Evolutionary conservation across 2,888 invertebrate genomes (phyloP).

Genomic region (Tenthredo distinguenda): DNA sequence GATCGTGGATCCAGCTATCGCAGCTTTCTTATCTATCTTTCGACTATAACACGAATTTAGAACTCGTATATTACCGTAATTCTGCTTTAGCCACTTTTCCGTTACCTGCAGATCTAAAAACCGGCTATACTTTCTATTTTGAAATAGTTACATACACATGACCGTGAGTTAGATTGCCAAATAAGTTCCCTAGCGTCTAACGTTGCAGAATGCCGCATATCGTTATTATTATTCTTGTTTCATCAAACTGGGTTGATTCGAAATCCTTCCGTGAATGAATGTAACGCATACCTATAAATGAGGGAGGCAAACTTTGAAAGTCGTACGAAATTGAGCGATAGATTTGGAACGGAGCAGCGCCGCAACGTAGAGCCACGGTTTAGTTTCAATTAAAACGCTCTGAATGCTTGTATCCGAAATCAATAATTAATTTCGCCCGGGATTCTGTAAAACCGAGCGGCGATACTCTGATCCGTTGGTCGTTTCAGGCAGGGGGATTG

Average conservation of each 20-base stretch:
- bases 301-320: background rate
- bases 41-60: background rate
- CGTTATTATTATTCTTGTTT: background rate
- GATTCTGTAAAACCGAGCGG: constrained; percentile 53
- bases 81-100: background rate
- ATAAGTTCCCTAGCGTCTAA: background rate
- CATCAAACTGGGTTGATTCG: background rate
- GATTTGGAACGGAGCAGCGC: constrained; percentile 51
- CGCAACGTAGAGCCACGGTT: constrained; percentile 62
- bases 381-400: constrained; percentile 73
- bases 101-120: background rate
- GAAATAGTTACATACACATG: background rate
- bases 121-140: background rate
- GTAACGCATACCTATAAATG: background rate
- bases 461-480: constrained; percentile 37
- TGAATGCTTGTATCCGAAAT: constrained; percentile 76
- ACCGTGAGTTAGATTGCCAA: constrained; percentile 2
- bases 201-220: background rate
- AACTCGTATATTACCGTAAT: background rate
- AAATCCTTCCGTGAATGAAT: background rate
- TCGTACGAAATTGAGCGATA: constrained; percentile 20
- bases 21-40: background rate
- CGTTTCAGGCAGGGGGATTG: constrained; percentile 2
- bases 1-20: no score
- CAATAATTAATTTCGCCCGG: constrained; percentile 76